Conservation (phyloP, 2,113 vertebrate species). For the Arvicanthis niloticus region DNA sequence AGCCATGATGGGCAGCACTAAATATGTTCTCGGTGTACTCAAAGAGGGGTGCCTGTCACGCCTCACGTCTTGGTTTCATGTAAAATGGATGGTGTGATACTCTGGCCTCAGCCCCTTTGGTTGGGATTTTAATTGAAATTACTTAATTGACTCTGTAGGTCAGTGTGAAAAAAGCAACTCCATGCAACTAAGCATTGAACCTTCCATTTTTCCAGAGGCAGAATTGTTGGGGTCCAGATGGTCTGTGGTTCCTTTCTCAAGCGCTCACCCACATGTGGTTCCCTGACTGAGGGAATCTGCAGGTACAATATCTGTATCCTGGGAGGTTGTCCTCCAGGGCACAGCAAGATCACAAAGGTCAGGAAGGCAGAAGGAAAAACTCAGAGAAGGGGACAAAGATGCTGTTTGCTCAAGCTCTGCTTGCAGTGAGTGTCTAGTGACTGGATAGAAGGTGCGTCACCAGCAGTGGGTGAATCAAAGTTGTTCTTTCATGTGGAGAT, state of each 20-base stretch:
- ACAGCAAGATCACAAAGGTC: not conserved
- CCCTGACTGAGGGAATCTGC: not conserved
- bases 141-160: not conserved
- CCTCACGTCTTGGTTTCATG: no score
- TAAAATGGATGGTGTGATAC: not conserved
- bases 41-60: not conserved
- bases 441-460: not conserved
- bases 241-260: not conserved
- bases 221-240: not conserved
- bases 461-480: not conserved
- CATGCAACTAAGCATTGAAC: not conserved
- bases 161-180: no score
- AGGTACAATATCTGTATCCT: not conserved
- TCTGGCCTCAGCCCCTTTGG: not conserved
- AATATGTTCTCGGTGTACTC: no score
- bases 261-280: not conserved
- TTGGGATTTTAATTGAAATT: no score
- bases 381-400: not conserved
- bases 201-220: not conserved
- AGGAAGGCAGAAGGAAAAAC: not conserved
- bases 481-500: not conserved
- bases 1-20: not conserved
- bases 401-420: not conserved
- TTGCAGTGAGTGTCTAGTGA: not conserved
- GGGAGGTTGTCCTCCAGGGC: not conserved